These are phyloP conservation scores for Mesembrinibis cayennensis DNA, from an alignment of 2,113 vertebrate species.

Conservation along the genomic window DNA sequence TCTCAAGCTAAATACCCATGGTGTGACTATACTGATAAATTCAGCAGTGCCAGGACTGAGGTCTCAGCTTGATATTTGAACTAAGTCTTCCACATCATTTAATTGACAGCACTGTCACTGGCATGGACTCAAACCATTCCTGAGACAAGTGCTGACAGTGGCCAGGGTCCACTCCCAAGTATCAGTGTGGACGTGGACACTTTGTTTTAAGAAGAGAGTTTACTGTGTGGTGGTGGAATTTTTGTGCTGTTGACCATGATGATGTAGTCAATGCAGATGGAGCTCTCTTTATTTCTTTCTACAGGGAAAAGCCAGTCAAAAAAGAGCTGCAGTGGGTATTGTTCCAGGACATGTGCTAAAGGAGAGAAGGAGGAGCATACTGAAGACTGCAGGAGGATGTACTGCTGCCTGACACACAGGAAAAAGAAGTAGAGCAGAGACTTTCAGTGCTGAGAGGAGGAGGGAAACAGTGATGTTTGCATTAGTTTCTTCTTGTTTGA, in stretches of 20 bases:
- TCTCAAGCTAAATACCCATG: neutral
- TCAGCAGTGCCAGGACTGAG: neutral
- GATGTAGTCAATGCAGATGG: accelerated
- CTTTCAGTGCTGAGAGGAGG: neutral
- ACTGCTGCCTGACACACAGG: conserved; percentile 32
- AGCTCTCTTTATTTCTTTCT: neutral
- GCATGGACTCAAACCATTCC: neutral
- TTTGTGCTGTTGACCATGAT: neutral
- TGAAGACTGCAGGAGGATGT: neutral
- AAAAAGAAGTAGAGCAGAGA: conserved; percentile 29
- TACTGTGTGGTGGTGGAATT: neutral
- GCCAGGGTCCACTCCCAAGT: neutral
- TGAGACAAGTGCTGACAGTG: neutral
- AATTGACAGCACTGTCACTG: neutral
- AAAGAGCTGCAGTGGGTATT: conserved; percentile 10
- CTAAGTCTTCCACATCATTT: neutral
- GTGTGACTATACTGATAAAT: neutral
- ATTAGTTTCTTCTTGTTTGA: neutral
- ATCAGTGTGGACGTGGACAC: neutral
- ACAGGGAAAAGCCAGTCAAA: conserved; percentile 37
- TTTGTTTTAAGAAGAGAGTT: neutral
- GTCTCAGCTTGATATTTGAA: neutral
- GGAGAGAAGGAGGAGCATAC: conserved; percentile 7
- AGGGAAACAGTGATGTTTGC: neutral
- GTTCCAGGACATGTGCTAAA: conserved; percentile 31